A percentile compares a stretch with the other conserved stretches of the same genome.
Evolutionary conservation across 1,140 invertebrate species (phyloP).

Genomic region (Heliconius hermathena): DNA sequence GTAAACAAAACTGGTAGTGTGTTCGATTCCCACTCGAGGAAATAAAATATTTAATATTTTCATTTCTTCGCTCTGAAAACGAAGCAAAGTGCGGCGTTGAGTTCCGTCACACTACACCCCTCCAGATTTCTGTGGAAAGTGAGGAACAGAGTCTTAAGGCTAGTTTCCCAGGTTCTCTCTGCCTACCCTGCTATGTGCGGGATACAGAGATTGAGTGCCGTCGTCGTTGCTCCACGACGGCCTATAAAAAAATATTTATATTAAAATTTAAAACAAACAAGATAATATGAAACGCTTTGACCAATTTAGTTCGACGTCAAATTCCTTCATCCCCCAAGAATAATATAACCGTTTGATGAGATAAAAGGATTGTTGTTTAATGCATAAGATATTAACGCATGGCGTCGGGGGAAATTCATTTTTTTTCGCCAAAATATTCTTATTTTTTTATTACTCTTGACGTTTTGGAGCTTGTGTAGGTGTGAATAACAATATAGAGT

Average conservation of each 20-base stretch:
- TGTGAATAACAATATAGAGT: neutral
- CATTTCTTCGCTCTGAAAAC: too few species aligned
- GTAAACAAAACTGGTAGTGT: too few species aligned
- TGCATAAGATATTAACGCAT: constrained; percentile 18
- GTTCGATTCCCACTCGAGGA: too few species aligned
- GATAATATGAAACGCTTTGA: neutral
- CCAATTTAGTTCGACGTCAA: neutral
- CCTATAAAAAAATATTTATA: neutral
- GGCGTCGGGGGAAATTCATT: neutral
- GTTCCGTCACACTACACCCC: too few species aligned
- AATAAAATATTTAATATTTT: too few species aligned
- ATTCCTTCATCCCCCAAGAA: constrained; percentile 16
- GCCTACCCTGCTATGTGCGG: too few species aligned
- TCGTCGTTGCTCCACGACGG: too few species aligned
- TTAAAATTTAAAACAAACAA: neutral
- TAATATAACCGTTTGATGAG: constrained; percentile 14
- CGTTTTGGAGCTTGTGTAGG: neutral
- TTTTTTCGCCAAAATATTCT: neutral
- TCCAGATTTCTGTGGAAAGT: too few species aligned
- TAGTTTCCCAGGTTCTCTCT: too few species aligned
- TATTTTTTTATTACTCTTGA: neutral
- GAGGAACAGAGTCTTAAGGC: too few species aligned
- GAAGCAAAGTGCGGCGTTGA: too few species aligned
- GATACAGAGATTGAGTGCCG: too few species aligned
- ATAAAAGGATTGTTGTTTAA: constrained; percentile 16